Percentiles rank a stretch among this genome's conserved stretches.
Conservation (phyloP, 1,140 invertebrate species). For the Tetramorium alpestre region DNA sequence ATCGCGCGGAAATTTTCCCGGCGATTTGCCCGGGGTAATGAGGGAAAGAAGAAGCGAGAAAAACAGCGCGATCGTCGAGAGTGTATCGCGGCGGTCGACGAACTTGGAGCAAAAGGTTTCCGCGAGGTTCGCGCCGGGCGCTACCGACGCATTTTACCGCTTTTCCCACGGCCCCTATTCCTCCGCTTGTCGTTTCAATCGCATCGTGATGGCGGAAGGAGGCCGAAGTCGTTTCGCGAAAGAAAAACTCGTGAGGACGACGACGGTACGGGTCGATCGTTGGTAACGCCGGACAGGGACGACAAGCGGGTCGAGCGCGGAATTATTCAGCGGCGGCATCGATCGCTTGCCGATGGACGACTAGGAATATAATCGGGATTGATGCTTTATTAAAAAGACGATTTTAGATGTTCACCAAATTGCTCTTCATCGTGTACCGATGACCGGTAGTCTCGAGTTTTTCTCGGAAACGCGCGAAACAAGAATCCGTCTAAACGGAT, state of each 20-base stretch:
- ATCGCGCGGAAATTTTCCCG: not conserved
- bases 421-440: not conserved
- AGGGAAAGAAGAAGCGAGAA: not conserved
- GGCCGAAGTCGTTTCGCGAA: constrained; percentile 35
- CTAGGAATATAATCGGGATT: not conserved
- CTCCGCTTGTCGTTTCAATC: not conserved
- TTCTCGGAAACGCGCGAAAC: not conserved
- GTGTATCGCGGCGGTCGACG: constrained; percentile 40
- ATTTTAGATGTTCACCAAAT: not conserved
- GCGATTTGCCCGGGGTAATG: not conserved
- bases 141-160: constrained; percentile 30
- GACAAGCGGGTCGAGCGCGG: constrained; percentile 45
- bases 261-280: constrained; percentile 44
- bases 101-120: constrained; percentile 49
- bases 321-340: constrained; percentile 66
- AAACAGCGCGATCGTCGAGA: constrained; percentile 2
- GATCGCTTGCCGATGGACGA: constrained; percentile 7
- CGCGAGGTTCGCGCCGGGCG: constrained; percentile 35
- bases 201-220: constrained; percentile 29
- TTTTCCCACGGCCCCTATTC: constrained; percentile 60
- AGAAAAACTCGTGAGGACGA: constrained; percentile 17
- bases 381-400: not conserved
- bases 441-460: not conserved
- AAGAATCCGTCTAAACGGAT: not conserved
- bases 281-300: not conserved